phyloP scores from a whole-genome alignment of 2,888 invertebrate genomes.

The Strigamia transsilvanica region DNA sequence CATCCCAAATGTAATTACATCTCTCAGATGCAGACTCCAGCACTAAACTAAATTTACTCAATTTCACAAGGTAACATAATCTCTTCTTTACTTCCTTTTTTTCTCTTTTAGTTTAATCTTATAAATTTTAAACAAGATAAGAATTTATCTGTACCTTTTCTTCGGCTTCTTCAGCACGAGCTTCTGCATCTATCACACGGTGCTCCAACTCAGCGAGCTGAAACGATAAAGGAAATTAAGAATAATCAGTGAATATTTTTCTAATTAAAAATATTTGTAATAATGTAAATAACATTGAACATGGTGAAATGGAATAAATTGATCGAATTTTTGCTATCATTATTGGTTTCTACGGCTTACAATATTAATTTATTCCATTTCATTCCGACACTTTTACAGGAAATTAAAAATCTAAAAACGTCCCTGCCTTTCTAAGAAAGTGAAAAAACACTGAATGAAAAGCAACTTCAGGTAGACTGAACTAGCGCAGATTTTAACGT shows the following conservation, averaged over 20 bases:
- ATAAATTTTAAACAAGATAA: not conserved
- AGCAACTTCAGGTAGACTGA: no score
- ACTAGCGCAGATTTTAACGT: not conserved
- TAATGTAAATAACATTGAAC: no score
- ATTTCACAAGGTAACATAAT: conserved; percentile 32
- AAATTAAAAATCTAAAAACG: not conserved
- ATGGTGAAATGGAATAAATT: no score
- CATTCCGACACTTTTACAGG: not conserved
- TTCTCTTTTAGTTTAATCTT: not conserved
- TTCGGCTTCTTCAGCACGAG: conserved; percentile 90
- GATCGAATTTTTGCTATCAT: no score
- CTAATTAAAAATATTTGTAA: not conserved
- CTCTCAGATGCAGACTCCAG: conserved; percentile 21
- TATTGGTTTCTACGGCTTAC: not conserved
- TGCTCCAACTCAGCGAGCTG: conserved; percentile 95
- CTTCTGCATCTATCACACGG: conserved; percentile 90
- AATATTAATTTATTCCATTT: not conserved
- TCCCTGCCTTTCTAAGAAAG: not conserved
- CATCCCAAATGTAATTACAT: conserved; percentile 21
- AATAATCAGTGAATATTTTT: not conserved
- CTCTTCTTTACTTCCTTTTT: not conserved
- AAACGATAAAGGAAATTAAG: conserved; percentile 66
- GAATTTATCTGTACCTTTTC: conserved; percentile 77
- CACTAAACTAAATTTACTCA: conserved; percentile 25
- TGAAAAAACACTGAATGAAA: not conserved